Evolutionary conservation across 2,888 invertebrate genomes (phyloP).

Genomic region (Himalopsyche japonica): DNA sequence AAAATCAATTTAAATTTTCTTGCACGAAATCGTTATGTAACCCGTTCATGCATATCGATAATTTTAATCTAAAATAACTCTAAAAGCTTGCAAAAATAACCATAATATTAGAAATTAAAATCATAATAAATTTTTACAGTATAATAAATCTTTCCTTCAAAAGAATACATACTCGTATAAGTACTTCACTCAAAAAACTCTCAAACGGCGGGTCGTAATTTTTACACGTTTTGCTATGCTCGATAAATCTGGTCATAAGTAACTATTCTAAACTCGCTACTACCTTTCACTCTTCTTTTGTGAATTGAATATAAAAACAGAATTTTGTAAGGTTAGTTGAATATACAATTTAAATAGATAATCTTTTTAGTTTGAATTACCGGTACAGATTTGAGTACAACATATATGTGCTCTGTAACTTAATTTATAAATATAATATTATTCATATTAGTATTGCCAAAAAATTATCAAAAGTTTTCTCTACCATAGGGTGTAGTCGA

Average conservation of each 20-base stretch:
- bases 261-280: neutral
- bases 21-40: neutral
- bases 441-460: too few relatives aligned
- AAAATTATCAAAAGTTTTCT: too few relatives aligned
- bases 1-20: neutral
- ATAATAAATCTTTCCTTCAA: neutral
- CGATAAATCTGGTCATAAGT: neutral
- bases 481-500: too few relatives aligned
- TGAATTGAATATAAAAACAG: too few relatives aligned
- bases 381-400: too few relatives aligned
- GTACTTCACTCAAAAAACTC: neutral
- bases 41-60: neutral
- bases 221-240: neutral
- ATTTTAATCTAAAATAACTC: neutral
- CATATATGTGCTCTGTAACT: too few relatives aligned
- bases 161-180: neutral
- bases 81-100: too few relatives aligned
- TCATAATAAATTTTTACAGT: neutral
- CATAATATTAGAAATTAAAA: neutral
- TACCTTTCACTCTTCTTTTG: neutral
- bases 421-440: too few relatives aligned
- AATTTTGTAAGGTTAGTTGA: too few relatives aligned
- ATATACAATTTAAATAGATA: too few relatives aligned
- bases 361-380: too few relatives aligned
- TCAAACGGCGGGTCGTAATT: neutral